Percentiles rank a stretch among this genome's conserved stretches.
phyloP scores from a whole-genome alignment of 2,888 invertebrate species.

The Formica aserva region DNA sequence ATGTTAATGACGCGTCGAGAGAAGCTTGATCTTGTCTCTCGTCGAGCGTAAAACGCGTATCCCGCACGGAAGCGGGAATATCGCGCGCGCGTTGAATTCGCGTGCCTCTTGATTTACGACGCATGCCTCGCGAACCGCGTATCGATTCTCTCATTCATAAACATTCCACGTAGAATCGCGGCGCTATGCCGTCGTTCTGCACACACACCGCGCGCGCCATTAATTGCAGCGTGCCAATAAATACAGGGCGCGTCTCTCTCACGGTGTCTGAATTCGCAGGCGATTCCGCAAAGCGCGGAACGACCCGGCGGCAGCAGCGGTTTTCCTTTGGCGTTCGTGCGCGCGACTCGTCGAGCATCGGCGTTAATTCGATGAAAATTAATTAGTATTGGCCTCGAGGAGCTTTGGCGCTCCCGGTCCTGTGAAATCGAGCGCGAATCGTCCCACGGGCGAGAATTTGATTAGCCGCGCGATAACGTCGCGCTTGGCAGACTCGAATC shows the following conservation, averaged over 20 bases:
- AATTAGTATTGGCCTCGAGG: constrained; percentile 70
- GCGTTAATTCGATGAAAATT: constrained; percentile 75
- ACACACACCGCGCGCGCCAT: constrained; percentile 42
- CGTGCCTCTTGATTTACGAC: constrained; percentile 40
- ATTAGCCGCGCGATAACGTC: constrained; percentile 68
- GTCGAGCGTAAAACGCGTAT: constrained; percentile 20
- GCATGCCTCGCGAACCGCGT: constrained; percentile 29
- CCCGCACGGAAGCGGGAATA: neutral
- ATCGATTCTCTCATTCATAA: constrained; percentile 47
- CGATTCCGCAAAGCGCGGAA: constrained; percentile 16
- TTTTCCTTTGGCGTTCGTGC: constrained; percentile 57
- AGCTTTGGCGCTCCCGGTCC: constrained; percentile 43
- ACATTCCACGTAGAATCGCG: constrained; percentile 44
- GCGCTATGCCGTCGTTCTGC: constrained; percentile 15
- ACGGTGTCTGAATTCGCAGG: constrained; percentile 31
- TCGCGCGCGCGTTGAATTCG: constrained; percentile 36
- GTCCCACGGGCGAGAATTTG: constrained; percentile 73
- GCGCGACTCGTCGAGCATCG: constrained; percentile 56
- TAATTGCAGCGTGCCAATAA: constrained; percentile 44
- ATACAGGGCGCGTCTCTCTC: constrained; percentile 32
- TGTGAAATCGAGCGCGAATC: constrained; percentile 75
- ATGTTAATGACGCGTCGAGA: constrained; percentile 57
- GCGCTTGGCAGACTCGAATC: constrained; percentile 46
- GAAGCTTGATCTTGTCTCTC: constrained; percentile 8
- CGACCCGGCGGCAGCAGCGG: constrained; percentile 31